Evolutionary conservation across 2,797 vertebrate species (phyloP), one percentile per base, ranked within the genome.

Genomic region (Myoxocephalus aenaeus): DNA sequence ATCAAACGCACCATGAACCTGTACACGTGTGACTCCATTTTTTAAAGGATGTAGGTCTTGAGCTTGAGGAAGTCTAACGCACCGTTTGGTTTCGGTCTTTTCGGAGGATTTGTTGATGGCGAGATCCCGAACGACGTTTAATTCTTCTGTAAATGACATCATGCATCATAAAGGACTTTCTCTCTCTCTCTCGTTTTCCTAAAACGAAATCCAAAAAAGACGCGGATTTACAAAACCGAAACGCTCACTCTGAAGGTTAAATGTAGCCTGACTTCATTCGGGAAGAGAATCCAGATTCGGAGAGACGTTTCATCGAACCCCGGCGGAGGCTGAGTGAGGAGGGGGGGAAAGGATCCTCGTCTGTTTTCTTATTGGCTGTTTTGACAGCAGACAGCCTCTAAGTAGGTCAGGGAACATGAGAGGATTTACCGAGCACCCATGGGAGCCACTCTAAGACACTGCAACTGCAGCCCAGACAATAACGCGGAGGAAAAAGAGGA

Each of bases 361-460:
- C 90, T 92, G 87, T 93, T 93, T 93, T 85, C 92, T 93, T 90
- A 92, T 90, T 93, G 92, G 90, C 89, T 93, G 92, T 93, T 93
- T 93, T 94, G 92, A 94, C 93, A 94, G 93, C 92, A 93, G 91
- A 93, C 91, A 87, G 89, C 82, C 65, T 93, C 90, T 93, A 93
- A 94, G 93, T 94, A 94, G 94, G 94, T 94, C 93, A 94, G 90
- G 89, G 89, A 94, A 94, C 94, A 94, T 91, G 91, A 92, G 92
- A 94, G 91, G 94, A 94, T 94, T 93, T 92, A 91, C 90, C 76
- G 86, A 86, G 87, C 86, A 88, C 94, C 92, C 93, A 77, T 78
- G 91, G 92, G 92, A 94, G 90, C 83, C 90, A 87, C 86, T 89
- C 72, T 79, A 86, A 94, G 92, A 93, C 92, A 87, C 79, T 90